phyloP scores from a whole-genome alignment of 2,888 invertebrate species.

The Ochropacha duplaris region DNA sequence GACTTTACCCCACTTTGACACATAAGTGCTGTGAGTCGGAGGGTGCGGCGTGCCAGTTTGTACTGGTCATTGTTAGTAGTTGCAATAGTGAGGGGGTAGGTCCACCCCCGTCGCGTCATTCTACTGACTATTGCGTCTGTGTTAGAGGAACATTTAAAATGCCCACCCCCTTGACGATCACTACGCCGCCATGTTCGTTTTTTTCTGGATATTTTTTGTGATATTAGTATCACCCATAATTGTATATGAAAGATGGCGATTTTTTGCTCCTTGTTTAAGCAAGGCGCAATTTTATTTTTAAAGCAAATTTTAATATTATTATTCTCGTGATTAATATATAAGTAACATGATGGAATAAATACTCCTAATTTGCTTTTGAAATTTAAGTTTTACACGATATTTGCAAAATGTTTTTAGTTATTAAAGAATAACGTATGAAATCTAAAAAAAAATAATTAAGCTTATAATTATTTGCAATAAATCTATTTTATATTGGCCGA shows the following conservation, averaged over 20 bases:
- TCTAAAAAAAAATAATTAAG: too few relatives aligned
- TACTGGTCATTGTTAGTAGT: constrained; percentile 61
- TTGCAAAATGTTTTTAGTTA: too few relatives aligned
- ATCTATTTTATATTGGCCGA: too few relatives aligned
- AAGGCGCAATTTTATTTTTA: background rate
- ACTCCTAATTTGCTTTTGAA: too few relatives aligned
- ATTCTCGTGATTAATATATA: too few relatives aligned
- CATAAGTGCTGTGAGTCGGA: constrained; percentile 9
- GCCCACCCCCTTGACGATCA: constrained; percentile 76
- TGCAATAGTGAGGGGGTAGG: constrained; percentile 66
- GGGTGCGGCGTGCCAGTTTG: constrained; percentile 38
- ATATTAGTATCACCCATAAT: constrained; percentile 25
- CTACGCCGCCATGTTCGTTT: constrained; percentile 70
- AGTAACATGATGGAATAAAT: too few relatives aligned
- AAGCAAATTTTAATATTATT: too few relatives aligned
- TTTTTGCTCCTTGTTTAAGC: too few relatives aligned
- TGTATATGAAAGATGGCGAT: background rate
- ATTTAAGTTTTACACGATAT: too few relatives aligned
- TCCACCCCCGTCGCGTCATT: constrained; percentile 74
- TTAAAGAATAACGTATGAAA: too few relatives aligned
- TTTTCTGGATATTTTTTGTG: constrained; percentile 35
- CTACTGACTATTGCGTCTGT: constrained; percentile 76
- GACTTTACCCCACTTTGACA: constrained; percentile 21
- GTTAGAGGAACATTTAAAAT: constrained; percentile 81
- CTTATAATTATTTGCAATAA: too few relatives aligned